Conservation (phyloP, 1,140 invertebrate genomes). For the Venustaconcha ellipsiformis region DNA sequence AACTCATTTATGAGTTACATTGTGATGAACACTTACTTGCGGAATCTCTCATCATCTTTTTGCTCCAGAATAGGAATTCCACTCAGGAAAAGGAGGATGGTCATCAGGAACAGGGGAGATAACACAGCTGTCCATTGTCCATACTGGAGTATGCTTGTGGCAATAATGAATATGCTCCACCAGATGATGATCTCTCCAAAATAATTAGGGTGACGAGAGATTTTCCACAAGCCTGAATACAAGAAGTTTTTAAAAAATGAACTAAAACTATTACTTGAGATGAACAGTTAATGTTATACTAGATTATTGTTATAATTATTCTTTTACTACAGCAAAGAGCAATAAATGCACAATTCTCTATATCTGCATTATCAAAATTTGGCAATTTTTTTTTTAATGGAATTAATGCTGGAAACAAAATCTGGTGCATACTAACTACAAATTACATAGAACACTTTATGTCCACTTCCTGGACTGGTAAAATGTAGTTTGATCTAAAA, state of each 20-base stretch:
- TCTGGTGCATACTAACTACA: no score
- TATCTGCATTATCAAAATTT: no score
- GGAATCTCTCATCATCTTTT: constrained; percentile 87
- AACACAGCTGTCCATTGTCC: constrained; percentile 86
- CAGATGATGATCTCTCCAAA: constrained; percentile 94
- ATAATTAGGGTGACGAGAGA: constrained; percentile 94
- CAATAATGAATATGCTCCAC: constrained; percentile 94
- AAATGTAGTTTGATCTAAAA: no score
- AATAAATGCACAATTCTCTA: no score
- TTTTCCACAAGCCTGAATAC: constrained; percentile 83
- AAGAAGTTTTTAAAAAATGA: not conserved
- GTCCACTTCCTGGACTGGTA: no score
- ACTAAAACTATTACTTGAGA: no score
- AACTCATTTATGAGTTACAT: not conserved
- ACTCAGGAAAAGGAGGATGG: constrained; percentile 86
- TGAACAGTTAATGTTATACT: no score
- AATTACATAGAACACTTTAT: no score
- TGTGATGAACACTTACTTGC: constrained; percentile 76
- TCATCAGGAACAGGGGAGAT: constrained; percentile 88
- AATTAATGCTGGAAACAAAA: no score
- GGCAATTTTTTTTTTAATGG: no score
- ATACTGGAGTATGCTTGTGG: constrained; percentile 83
- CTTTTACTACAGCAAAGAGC: no score
- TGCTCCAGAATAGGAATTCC: constrained; percentile 77
- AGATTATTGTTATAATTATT: no score